Evolutionary conservation across 2,888 invertebrate species (phyloP).

Genomic region (Dromius quadrimaculatus): DNA sequence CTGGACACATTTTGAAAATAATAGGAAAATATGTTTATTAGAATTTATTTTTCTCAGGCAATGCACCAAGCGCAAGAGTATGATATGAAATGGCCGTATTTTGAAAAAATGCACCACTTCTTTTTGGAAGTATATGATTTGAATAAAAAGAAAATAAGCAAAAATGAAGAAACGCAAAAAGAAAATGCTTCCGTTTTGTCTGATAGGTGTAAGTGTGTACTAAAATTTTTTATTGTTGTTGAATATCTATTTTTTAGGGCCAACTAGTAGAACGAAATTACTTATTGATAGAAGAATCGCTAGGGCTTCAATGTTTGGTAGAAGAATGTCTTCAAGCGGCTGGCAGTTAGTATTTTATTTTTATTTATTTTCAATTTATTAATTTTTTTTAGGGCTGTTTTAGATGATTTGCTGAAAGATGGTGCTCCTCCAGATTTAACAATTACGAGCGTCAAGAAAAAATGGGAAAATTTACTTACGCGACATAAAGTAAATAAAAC

Average conservation of each 20-base stretch:
- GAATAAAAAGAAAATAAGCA: neutral
- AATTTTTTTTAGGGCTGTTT: slow-evolving; percentile 27
- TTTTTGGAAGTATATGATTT: slow-evolving; percentile 3
- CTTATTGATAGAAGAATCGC: slow-evolving; percentile 40
- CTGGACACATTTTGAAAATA: too few species aligned
- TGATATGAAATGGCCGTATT: slow-evolving; percentile 15
- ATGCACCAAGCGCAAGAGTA: neutral
- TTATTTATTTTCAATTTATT: neutral
- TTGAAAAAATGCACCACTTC: slow-evolving; percentile 34
- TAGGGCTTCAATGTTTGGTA: slow-evolving; percentile 27
- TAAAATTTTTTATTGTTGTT: slow-evolving; percentile 9
- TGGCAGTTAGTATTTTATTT: slow-evolving; percentile 42
- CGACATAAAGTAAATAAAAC: slow-evolving; percentile 39
- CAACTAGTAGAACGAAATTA: slow-evolving; percentile 9
- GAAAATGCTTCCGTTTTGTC: neutral
- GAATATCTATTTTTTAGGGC: slow-evolving; percentile 24
- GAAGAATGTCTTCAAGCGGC: slow-evolving; percentile 14
- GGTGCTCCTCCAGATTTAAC: slow-evolving; percentile 22
- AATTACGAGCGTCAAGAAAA: slow-evolving; percentile 30
- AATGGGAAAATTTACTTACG: slow-evolving; percentile 44
- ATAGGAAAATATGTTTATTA: neutral
- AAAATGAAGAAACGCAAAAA: neutral
- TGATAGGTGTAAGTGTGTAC: slow-evolving; percentile 37
- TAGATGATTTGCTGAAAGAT: slow-evolving; percentile 22
- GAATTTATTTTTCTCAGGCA: neutral